phyloP scores from a whole-genome alignment of 2,888 invertebrate genomes.

The Calliopum simillimum region DNA sequence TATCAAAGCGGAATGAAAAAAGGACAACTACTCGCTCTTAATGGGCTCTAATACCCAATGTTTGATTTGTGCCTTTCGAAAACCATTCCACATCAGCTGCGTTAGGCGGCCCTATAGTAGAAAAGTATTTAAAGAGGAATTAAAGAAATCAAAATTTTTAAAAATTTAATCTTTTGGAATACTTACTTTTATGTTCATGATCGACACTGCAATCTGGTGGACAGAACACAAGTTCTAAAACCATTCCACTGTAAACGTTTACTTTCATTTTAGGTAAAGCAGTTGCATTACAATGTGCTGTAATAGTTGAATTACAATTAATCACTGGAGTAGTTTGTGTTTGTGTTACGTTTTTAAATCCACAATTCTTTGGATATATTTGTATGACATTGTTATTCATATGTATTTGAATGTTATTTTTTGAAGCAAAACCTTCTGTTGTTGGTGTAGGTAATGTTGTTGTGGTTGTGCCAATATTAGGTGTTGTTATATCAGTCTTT shows the following conservation, averaged over 20 bases:
- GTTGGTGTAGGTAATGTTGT: slow-evolving; percentile 36
- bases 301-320: slow-evolving; percentile 49
- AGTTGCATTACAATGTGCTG: slow-evolving; percentile 36
- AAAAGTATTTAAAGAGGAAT: slow-evolving; percentile 14
- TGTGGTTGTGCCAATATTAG: neutral
- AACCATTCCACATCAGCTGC: slow-evolving; percentile 53
- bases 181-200: slow-evolving; percentile 50
- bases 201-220: slow-evolving; percentile 52
- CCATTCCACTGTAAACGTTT: slow-evolving; percentile 56
- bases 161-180: neutral
- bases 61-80: slow-evolving; percentile 44
- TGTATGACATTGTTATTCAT: neutral
- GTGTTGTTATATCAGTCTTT: slow-evolving; percentile 8
- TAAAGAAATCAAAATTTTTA: neutral
- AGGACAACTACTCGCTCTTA: no score
- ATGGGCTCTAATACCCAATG: slow-evolving; percentile 42
- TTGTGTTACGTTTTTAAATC: neutral
- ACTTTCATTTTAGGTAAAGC: slow-evolving; percentile 57
- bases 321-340: slow-evolving; percentile 52
- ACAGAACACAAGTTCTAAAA: slow-evolving; percentile 58
- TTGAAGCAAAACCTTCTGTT: slow-evolving; percentile 12
- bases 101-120: slow-evolving; percentile 35
- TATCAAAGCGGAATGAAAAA: neutral
- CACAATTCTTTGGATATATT: neutral
- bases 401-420: slow-evolving; percentile 1